Conservation (phyloP, 2,888 invertebrate species). For the Athalia rosae region DNA sequence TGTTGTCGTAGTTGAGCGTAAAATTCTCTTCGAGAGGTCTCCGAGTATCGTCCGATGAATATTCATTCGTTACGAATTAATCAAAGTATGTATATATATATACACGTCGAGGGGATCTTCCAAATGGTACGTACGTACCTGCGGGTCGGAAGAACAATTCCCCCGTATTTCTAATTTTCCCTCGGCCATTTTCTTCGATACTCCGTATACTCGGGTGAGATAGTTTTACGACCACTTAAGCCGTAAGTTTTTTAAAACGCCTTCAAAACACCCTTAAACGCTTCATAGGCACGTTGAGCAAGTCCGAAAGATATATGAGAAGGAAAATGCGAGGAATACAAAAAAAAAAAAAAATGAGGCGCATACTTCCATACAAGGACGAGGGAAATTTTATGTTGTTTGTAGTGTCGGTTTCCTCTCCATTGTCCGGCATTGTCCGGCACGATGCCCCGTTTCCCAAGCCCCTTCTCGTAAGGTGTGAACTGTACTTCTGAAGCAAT, state of each 20-base stretch:
- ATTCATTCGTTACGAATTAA: background rate
- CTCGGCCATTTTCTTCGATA: background rate
- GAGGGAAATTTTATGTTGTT: conserved; percentile 71
- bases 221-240: conserved; percentile 40
- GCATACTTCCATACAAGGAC: conserved; percentile 27
- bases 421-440: conserved; percentile 71
- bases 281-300: conserved; percentile 12
- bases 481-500: conserved; percentile 70
- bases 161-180: background rate
- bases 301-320: conserved; percentile 27
- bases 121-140: background rate
- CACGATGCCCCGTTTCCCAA: conserved; percentile 46
- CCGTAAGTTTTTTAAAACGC: conserved; percentile 30
- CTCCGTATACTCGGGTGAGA: conserved; percentile 10
- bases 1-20: background rate
- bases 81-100: background rate
- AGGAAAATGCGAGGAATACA: background rate
- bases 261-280: conserved; percentile 38
- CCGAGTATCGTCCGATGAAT: background rate
- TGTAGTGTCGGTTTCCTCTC: conserved; percentile 71
- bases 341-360: conserved; percentile 20
- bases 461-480: conserved; percentile 70
- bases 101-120: conserved; percentile 4
- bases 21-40: background rate
- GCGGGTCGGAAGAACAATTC: background rate